Base-by-base conservation (phyloP, 2,888 invertebrate genomes). In the Drosophila nr. fundita region DNA sequence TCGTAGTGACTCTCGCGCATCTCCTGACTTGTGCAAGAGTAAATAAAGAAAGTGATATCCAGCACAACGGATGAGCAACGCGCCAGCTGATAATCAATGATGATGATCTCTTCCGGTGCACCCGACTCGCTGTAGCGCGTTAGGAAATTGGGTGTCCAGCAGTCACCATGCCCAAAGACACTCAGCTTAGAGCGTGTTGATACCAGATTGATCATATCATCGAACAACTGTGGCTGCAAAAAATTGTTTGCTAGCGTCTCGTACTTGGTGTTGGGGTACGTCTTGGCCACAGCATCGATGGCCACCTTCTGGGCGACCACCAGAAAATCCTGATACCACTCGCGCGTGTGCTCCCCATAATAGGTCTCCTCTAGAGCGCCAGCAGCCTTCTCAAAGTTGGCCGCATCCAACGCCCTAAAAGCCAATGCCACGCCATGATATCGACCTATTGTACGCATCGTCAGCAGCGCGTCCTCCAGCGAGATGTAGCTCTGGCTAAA, bases 101-200 rank as follows among this genome's bases (percentile, higher is more conserved):
- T 93, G 80, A 95, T 94, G 4, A 91, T 89, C 36, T 87, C 87
- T 34, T 90, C 72, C 0, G 92, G 82, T 4, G 76, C 53, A 1
- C 87, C 90, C 11, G 80, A 76, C 5, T 63, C 60, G 4, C 61
- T 67, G 62, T 93, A 93, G 50, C 94, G 94, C 11, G 94, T 94
- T 0, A 96, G 90, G 79, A 96, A 96, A 89, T 97, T 96, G n/a
- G 96, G 96, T 0, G 95, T 94, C 96, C 96, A 96, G 45, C 95
- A 95, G 89, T 97, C 96, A 0, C 96, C 96, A 68, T 96, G 96
- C 0, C 94, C 95, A 34, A 96, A 94, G 0, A 95, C 95, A 0
- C 94, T 94, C n/a, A 94, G 92, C 29, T 93, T 92, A 24, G 89
- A 90, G 73, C 82, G 88, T 0, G 85, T 82, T 8, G 91, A 87